Base-by-base conservation (phyloP, 1,140 invertebrate species). In the Formica exsecta region DNA sequence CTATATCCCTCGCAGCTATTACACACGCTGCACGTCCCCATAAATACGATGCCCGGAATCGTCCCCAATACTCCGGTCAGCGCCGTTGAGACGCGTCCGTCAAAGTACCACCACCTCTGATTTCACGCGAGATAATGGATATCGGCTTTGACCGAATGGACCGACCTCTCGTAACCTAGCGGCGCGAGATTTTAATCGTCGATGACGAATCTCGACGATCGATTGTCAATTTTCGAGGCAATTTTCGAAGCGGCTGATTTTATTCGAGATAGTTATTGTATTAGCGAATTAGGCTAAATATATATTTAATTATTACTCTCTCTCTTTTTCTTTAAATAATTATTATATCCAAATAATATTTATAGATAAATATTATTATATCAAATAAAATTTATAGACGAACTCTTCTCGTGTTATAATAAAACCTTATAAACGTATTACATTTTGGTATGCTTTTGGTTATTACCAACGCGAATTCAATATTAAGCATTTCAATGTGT, bases 1-100 rank as follows among this genome's bases (percentile, higher is more conserved):
- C 88, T 93, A 92, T 93, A 93, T 93, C 93, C 91, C 92, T 65
- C 68, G 85, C 87, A 92, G 91, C 92, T 92, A 93, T 92, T 92
- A 92, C 90, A 89, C 85, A 91, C 91, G 74, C 88, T 57, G 59
- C 88, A 86, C 92, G 91, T 88, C 89, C 88, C 89, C 86, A 88
- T 92, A 93, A 92, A 92, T 93, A 92, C 79, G 86, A 41, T 29
- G 71, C 32, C 54, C 70, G 66, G 73, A 86, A 89, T 76, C 87
- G 71, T 83, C 5, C 57, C 62, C 57, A 61, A 73, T 74, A 36
- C 81, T 38, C 9, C 61, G 70, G 48, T 85, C 87, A 44, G 59
- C 74, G 48, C 59, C 19, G 32, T 36, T 71, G 62, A 85, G 41
- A 9, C 36, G 19, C 48, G 74, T 86, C 75, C 65, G 61, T 87